Conservation (phyloP, 2,113 vertebrate species). For the Gallinago paraguaiae region DNA sequence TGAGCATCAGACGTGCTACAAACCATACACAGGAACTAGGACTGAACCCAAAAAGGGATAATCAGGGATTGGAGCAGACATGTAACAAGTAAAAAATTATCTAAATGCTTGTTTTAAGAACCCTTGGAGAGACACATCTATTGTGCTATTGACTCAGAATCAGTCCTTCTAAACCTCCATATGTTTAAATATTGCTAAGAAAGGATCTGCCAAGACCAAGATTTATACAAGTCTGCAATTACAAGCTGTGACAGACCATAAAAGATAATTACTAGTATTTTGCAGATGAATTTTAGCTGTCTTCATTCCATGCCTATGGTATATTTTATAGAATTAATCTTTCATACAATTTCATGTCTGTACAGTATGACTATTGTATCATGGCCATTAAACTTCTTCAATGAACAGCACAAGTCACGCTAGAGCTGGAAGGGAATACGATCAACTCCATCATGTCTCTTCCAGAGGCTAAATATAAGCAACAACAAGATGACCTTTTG, state of each 20-base stretch:
- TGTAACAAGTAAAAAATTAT: neutral
- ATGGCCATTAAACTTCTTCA: neutral
- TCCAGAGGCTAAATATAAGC: neutral
- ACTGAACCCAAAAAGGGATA: neutral
- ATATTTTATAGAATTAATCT: neutral
- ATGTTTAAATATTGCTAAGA: neutral
- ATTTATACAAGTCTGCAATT: neutral
- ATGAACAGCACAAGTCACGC: neutral
- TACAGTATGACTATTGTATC: neutral
- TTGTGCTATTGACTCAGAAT: neutral
- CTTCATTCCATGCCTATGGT: neutral
- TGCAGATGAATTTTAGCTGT: slow-evolving; percentile 1
- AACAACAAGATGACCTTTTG: neutral
- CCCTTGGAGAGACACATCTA: neutral
- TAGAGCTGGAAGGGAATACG: neutral
- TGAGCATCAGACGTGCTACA: neutral
- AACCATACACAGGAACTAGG: neutral
- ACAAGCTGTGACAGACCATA: neutral
- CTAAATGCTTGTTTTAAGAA: neutral
- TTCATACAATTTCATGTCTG: neutral
- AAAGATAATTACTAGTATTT: neutral
- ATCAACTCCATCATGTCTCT: neutral
- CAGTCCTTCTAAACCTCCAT: neutral
- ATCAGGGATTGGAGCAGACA: neutral
- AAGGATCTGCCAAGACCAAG: neutral